Evolutionary conservation across 1,140 invertebrate genomes (phyloP).

Genomic region (Zaprionus gabonicus): DNA sequence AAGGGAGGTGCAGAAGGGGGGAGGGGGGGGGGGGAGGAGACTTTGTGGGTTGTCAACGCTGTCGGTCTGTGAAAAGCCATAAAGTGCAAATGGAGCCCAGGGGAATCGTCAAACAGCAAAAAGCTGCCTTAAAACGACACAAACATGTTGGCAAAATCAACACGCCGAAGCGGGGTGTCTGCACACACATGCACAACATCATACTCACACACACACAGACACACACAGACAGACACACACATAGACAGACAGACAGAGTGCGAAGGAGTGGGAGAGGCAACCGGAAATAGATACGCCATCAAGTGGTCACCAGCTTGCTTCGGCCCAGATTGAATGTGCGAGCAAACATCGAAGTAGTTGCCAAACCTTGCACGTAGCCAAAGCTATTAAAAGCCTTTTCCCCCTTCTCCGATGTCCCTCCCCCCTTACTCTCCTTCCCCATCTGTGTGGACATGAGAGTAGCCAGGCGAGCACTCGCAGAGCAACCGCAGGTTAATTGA

Average conservation of each 20-base stretch:
- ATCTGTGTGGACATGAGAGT: background rate
- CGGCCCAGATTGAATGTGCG: constrained; percentile 49
- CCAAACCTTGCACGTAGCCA: background rate
- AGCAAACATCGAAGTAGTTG: constrained; percentile 1
- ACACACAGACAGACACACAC: background rate
- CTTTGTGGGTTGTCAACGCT: constrained; percentile 10
- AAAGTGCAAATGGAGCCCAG: constrained; percentile 77
- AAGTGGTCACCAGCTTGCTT: constrained; percentile 60
- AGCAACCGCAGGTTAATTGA: constrained; percentile 8
- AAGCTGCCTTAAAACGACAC: constrained; percentile 74
- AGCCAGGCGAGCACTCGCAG: background rate
- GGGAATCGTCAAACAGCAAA: constrained; percentile 78
- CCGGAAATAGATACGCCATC: constrained; percentile 71
- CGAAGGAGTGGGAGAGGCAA: constrained; percentile 8
- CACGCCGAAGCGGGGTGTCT: constrained; percentile 5
- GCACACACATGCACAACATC: constrained; percentile 6
- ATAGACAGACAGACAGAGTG: background rate
- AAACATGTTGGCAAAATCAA: constrained; percentile 67
- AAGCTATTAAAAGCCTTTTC: constrained; percentile 7
- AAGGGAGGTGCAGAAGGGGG: background rate
- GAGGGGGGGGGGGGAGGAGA: background rate
- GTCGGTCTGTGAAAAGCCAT: constrained; percentile 70
- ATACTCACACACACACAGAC: constrained; percentile 8
- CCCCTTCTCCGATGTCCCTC: background rate
- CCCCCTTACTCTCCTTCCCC: background rate